A percentile compares a stretch with the other conserved stretches of the same genome.
phyloP scores from a whole-genome alignment of 1,140 invertebrate genomes.

The Orchesella cincta region DNA sequence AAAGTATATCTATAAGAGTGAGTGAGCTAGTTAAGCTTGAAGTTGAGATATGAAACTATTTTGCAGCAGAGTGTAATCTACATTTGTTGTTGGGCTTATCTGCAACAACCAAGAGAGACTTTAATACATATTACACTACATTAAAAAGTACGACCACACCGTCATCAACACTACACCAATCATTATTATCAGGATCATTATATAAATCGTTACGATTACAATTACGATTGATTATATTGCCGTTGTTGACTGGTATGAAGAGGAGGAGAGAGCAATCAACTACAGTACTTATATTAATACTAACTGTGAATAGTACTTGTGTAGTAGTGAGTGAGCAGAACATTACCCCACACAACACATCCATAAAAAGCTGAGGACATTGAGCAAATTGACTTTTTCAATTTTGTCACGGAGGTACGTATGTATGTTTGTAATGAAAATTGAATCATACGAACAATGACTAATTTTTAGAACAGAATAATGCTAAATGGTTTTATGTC shows the following conservation, averaged over 20 bases:
- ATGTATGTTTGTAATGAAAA: too few relatives aligned
- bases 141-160: not conserved
- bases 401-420: too few relatives aligned
- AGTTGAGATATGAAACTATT: not conserved
- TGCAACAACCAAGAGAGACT: not conserved
- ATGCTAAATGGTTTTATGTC: not conserved
- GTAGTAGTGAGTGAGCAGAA: too few relatives aligned
- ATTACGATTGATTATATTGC: conserved; percentile 19
- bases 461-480: too few relatives aligned
- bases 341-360: too few relatives aligned
- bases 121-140: not conserved
- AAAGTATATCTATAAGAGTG: too few relatives aligned
- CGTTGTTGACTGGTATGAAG: not conserved
- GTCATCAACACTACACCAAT: not conserved
- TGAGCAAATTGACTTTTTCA: too few relatives aligned
- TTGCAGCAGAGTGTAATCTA: too few relatives aligned
- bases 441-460: not conserved
- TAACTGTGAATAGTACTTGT: too few relatives aligned
- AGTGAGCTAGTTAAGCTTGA: not conserved
- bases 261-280: too few relatives aligned
- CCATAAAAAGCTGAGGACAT: too few relatives aligned
- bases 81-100: not conserved
- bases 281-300: too few relatives aligned
- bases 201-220: not conserved
- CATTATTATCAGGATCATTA: not conserved